phyloP scores from a whole-genome alignment of 2,113 vertebrate species.

The Elanus axillaris region DNA sequence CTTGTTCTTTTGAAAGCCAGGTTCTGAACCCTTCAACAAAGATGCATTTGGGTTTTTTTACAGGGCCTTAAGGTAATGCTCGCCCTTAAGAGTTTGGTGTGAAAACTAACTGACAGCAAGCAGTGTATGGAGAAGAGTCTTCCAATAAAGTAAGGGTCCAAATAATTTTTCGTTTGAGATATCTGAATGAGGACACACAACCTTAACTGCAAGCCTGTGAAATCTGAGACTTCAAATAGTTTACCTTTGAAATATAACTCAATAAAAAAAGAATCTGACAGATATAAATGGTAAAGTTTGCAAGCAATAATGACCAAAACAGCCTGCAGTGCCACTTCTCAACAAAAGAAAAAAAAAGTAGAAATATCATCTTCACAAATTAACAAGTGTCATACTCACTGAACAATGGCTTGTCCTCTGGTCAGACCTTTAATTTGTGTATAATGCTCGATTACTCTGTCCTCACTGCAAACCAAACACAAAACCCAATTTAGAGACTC shows the following conservation, averaged over 20 bases:
- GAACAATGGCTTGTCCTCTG: constrained; percentile 93
- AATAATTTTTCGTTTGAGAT: background rate
- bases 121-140: background rate
- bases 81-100: background rate
- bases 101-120: background rate
- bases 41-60: background rate
- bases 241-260: background rate
- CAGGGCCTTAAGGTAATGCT: background rate
- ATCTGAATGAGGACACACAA: background rate
- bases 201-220: background rate
- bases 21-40: background rate
- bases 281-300: background rate
- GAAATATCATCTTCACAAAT: background rate
- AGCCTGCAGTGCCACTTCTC: background rate
- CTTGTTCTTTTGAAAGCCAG: background rate
- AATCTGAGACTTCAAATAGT: background rate
- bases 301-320: background rate
- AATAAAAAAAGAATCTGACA: background rate
- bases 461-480: constrained; percentile 83
- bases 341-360: background rate
- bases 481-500: constrained; percentile 10
- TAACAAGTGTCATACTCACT: constrained; percentile 80
- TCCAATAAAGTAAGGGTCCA: background rate
- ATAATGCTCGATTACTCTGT: constrained; percentile 91
- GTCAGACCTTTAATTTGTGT: constrained; percentile 88